Evolutionary conservation across 92 coral and sea anemone genomes (phyloP).

Genomic region (Phenganax stokvisi): DNA sequence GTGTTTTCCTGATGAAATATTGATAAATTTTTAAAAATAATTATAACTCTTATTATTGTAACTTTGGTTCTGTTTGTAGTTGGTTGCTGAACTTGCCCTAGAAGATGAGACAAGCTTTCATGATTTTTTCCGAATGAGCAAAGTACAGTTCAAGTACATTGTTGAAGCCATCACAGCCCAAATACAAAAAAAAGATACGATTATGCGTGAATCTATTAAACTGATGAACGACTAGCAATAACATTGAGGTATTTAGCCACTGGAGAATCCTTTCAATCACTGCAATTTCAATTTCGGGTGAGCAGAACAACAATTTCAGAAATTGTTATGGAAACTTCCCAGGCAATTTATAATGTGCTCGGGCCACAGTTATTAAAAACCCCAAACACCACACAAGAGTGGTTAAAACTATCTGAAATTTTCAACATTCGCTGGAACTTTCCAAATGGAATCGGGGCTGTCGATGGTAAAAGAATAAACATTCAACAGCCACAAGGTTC

Average conservation of each 20-base stretch:
- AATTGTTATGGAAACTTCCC: conserved; percentile 20
- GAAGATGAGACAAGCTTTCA: conserved; percentile 30
- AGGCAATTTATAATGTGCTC: conserved; percentile 14
- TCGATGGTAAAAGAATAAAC: conserved; percentile 21
- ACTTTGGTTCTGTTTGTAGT: conserved; percentile 27
- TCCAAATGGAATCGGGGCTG: conserved; percentile 44
- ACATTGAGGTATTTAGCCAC: conserved; percentile 17
- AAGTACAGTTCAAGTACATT: conserved; percentile 26
- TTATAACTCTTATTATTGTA: too few relatives aligned
- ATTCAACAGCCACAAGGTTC: conserved; percentile 18
- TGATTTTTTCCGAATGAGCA: conserved; percentile 37
- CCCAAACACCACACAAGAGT: conserved; percentile 21
- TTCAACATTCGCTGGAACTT: conserved; percentile 39
- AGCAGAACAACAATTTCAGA: conserved; percentile 27
- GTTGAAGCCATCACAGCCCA: background rate
- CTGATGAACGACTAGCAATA: conserved; percentile 32
- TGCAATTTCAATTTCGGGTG: conserved; percentile 7
- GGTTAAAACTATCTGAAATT: background rate
- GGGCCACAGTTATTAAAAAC: conserved; percentile 17
- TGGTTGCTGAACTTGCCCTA: conserved; percentile 39
- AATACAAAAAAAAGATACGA: conserved; percentile 29
- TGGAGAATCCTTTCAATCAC: conserved; percentile 23
- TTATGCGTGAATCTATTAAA: conserved; percentile 31
- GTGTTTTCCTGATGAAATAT: too few relatives aligned
- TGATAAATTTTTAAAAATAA: too few relatives aligned